A percentile compares a stretch with the other conserved stretches of the same genome.
Evolutionary conservation across 2,113 vertebrate species (phyloP).

Genomic region (Canis aureus): DNA sequence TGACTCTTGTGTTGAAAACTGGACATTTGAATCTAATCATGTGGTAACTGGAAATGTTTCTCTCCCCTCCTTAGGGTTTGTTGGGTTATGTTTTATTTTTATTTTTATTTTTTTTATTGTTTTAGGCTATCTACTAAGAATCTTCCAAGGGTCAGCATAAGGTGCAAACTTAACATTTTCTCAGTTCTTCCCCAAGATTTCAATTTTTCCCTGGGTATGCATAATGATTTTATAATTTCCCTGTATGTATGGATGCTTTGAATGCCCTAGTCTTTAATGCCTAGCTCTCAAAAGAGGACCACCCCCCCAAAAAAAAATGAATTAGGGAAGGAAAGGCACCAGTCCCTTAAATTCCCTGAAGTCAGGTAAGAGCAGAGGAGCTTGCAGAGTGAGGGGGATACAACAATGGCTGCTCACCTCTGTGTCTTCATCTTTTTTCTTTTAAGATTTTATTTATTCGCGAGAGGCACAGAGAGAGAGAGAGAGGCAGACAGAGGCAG

Average conservation of each 20-base stretch:
- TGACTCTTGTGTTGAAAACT: background rate
- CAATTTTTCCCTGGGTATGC: background rate
- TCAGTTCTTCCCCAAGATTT: background rate
- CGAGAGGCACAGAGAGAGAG: too few relatives aligned
- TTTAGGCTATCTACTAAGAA: background rate
- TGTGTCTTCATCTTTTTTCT: background rate
- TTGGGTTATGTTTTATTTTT: background rate
- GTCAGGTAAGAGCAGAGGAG: background rate
- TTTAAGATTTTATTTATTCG: too few relatives aligned
- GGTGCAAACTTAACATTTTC: background rate
- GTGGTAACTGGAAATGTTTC: background rate
- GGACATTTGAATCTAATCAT: background rate
- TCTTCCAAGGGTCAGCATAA: background rate
- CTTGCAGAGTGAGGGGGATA: background rate
- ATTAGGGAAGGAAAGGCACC: background rate
- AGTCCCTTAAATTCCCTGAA: background rate
- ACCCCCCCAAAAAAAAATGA: background rate
- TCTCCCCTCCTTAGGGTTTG: background rate
- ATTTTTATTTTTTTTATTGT: background rate
- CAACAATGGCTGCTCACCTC: background rate
- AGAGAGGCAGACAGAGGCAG: too few relatives aligned
- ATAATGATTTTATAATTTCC: background rate
- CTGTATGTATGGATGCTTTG: background rate
- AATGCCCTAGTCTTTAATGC: background rate
- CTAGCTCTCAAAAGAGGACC: background rate